Evolutionary conservation across 2,888 invertebrate genomes (phyloP).

Genomic region (Blera fallax): DNA sequence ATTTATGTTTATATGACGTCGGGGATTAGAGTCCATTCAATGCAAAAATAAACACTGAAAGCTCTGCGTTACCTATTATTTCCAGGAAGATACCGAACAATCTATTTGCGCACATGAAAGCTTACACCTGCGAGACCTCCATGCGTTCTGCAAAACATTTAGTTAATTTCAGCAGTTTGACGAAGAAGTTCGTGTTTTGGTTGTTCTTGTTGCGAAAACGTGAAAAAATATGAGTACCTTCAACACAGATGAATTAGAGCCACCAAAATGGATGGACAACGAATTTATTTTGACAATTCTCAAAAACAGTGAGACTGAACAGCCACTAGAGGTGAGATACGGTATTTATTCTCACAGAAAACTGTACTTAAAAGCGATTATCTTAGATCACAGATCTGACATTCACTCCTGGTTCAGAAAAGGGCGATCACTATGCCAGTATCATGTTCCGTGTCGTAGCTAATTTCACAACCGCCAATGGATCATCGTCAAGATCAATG

Average conservation of each 20-base stretch:
- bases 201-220: not conserved
- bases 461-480: not conserved
- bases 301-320: conserved; percentile 11
- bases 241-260: conserved; percentile 74
- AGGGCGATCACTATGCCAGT: conserved; percentile 29
- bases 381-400: conserved; percentile 8
- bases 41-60: too few relatives aligned
- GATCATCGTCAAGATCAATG: conserved; percentile 40
- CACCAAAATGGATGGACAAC: conserved; percentile 74
- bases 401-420: conserved; percentile 27
- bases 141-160: not conserved
- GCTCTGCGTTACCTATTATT: too few relatives aligned
- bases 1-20: too few relatives aligned
- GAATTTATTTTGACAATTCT: conserved; percentile 67
- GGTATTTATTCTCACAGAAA: not conserved
- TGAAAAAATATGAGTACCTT: conserved; percentile 8
- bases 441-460: conserved; percentile 21
- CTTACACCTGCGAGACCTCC: not conserved
- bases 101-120: not conserved
- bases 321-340: not conserved
- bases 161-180: not conserved
- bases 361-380: not conserved
- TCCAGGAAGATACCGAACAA: not conserved
- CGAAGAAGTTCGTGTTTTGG: not conserved
- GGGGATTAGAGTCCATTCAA: too few relatives aligned